These are phyloP conservation scores for Pogona vitticeps DNA, from an alignment of 2,113 vertebrate genomes.

Conservation along the genomic window DNA sequence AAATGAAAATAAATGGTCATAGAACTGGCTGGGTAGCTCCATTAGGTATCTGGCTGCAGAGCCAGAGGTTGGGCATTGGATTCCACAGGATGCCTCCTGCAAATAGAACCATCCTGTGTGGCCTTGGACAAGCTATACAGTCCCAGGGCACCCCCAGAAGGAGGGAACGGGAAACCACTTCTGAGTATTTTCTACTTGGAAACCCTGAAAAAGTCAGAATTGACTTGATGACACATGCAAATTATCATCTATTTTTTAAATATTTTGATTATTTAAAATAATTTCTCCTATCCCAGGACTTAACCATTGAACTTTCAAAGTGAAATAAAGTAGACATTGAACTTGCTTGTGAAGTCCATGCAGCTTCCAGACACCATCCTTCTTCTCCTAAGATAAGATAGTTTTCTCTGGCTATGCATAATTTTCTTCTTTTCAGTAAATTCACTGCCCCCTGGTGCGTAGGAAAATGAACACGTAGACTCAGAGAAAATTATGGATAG, in stretches of 20 bases:
- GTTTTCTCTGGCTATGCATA: not conserved
- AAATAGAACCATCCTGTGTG: no score
- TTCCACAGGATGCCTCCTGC: no score
- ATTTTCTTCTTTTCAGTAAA: not conserved
- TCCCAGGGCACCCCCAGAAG: no score
- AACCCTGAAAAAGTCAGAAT: no score
- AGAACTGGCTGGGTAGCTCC: no score
- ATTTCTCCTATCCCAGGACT: not conserved
- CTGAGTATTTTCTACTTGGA: no score
- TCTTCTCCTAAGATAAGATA: not conserved
- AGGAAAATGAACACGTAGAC: not conserved
- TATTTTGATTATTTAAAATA: not conserved
- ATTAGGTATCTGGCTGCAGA: no score
- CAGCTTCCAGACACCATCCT: not conserved
- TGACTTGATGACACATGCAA: no score
- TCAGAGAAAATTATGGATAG: not conserved
- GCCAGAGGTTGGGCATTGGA: no score
- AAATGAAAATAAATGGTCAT: not conserved
- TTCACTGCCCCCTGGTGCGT: constrained; percentile 70
- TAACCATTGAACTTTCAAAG: not conserved
- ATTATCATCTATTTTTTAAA: no score
- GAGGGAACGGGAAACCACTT: no score
- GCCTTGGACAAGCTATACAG: no score
- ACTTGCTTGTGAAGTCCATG: not conserved
- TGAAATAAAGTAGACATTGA: not conserved